Evolutionary conservation across 2,113 vertebrate species (phyloP).

Genomic region (Paramisgurnus dabryanus): DNA sequence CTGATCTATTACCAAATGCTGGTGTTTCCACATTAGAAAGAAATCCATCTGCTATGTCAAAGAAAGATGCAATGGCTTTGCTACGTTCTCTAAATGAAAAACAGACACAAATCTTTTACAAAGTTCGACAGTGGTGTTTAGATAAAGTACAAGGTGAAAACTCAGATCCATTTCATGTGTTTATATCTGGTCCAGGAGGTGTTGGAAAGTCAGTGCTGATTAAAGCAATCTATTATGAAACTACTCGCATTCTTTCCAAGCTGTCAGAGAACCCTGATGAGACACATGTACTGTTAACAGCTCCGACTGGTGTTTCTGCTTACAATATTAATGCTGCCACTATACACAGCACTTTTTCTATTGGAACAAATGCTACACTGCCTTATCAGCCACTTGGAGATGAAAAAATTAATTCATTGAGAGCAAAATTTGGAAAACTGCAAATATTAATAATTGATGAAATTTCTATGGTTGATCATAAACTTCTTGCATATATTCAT

Average conservation of each 20-base stretch:
- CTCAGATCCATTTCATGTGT: constrained; percentile 35
- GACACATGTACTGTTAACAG: too few relatives aligned
- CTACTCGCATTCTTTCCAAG: neutral
- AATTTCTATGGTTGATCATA: constrained; percentile 46
- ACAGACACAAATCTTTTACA: constrained; percentile 16
- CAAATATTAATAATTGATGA: constrained; percentile 43
- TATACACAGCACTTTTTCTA: too few relatives aligned
- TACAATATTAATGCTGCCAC: too few relatives aligned
- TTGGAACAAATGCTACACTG: too few relatives aligned
- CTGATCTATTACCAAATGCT: constrained; percentile 4
- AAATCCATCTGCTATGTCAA: neutral
- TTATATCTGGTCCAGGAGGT: constrained; percentile 24
- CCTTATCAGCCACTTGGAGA: too few relatives aligned
- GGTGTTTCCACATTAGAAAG: neutral
- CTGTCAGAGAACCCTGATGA: constrained; percentile 2
- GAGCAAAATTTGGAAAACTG: constrained; percentile 3
- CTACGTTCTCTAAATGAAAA: constrained; percentile 31
- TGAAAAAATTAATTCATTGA: constrained; percentile 18
- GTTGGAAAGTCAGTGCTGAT: neutral
- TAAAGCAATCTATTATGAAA: constrained; percentile 22
- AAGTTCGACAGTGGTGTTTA: constrained; percentile 1
- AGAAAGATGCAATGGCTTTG: constrained; percentile 5
- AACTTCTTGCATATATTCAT: neutral
- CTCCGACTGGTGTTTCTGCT: too few relatives aligned
- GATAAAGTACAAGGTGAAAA: constrained; percentile 10